Conservation (phyloP, 2,113 vertebrate species). For the Geococcyx californianus region DNA sequence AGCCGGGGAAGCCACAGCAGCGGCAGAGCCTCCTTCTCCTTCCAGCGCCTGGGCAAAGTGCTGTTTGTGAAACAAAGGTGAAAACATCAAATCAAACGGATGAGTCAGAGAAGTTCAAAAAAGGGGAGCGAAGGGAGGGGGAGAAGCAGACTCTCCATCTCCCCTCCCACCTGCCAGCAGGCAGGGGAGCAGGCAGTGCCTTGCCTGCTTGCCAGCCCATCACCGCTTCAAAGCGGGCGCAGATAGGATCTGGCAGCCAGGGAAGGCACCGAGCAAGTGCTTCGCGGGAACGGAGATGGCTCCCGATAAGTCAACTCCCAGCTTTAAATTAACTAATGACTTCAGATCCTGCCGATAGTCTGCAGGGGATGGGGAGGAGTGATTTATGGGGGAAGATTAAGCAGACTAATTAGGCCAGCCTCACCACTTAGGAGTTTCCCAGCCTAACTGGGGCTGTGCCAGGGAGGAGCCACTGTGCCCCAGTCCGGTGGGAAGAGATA, state of each 20-base stretch:
- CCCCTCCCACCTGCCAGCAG: conserved; percentile 33
- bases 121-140: background rate
- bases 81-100: conserved; percentile 19
- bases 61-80: conserved; percentile 30
- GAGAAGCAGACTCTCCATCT: background rate
- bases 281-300: conserved; percentile 22
- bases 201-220: conserved; percentile 11
- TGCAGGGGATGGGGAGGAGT: conserved; percentile 53
- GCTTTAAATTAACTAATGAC: conserved; percentile 67
- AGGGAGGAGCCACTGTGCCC: background rate
- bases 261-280: conserved; percentile 12
- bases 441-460: background rate
- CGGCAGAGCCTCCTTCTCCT: background rate
- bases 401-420: conserved; percentile 42
- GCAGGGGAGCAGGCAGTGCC: background rate
- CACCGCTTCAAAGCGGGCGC: conserved; percentile 31
- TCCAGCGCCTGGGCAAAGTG: background rate
- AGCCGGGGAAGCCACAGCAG: background rate
- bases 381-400: conserved; percentile 64
- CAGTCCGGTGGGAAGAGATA: background rate
- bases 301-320: conserved; percentile 43
- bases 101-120: conserved; percentile 64
- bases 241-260: background rate
- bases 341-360: conserved; percentile 61
- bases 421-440: background rate